Evolutionary conservation across 2,113 vertebrate species (phyloP), one percentile per base, ranked within the genome.

Genomic region (Pseudonaja textilis): DNA sequence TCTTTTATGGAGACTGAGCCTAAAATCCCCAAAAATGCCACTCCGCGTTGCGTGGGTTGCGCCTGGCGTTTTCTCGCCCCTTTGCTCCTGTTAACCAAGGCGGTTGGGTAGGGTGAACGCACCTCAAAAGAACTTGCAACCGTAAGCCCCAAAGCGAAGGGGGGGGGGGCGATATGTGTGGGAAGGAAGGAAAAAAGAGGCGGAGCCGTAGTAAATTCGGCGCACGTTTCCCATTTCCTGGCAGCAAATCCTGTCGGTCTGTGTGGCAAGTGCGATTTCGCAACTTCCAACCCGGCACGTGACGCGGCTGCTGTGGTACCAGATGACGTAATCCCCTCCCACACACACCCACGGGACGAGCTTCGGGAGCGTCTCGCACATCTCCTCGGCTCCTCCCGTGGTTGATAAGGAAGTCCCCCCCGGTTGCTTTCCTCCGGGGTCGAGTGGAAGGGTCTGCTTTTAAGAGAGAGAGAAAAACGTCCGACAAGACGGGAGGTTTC

Each of bases 261-360:
- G 92, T 90, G 69, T 89, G 88, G 92, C 88, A 86, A 92, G 55
- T 14, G 6, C 6, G 54, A 45, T 93, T 93, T 86, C 88, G 88
- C 92, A 93, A 93, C 45, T 22, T 86, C 55, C 29, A 47, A 16
- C 42, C 2, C 92, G 88, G 92, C 92, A 90, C 92, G 92, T 93
- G 92, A 93, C 88, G 59, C 92, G n/a, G 54, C 87, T 45, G 54
- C 88, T 18, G 88, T 89, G 88, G 74, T 59, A 47, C 69, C 88
- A 89, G 74, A 50, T 93, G 92, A 93, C 92, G 92, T 89, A 85
- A 93, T 18, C 29, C 9, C 25, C 55, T 0, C 25, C 34, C 42
- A 0, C 39, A 39, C 39, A 39, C 39, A 39, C 39, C 50, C 22
- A 22, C 69, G 0, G 29, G 92, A 14, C 1, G 91, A 87, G 91